phyloP scores from a whole-genome alignment of 2,888 invertebrate genomes.

The Autographa pulchrina region DNA sequence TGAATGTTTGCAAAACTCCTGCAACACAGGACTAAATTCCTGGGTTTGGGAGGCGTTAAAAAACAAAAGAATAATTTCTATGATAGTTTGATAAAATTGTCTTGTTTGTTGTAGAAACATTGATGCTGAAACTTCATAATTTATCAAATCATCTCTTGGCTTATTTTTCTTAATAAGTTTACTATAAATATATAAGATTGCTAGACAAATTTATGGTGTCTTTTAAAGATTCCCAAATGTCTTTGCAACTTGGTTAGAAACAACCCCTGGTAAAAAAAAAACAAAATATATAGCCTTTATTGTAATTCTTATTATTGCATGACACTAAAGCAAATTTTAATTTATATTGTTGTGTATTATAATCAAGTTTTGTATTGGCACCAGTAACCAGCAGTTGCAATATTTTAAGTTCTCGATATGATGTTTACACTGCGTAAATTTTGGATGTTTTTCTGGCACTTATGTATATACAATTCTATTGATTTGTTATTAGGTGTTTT shows the following conservation, averaged over 20 bases:
- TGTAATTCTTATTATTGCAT: neutral
- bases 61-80: neutral
- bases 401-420: neutral
- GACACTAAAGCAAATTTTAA: neutral
- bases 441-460: neutral
- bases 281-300: neutral
- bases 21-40: too few species aligned
- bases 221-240: neutral
- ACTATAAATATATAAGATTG: neutral
- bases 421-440: neutral
- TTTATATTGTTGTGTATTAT: neutral
- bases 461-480: too few species aligned
- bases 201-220: neutral
- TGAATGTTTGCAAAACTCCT: too few species aligned
- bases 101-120: slow-evolving; percentile 5
- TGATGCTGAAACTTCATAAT: neutral
- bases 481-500: too few species aligned
- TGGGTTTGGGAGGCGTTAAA: too few species aligned
- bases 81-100: neutral
- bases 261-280: neutral
- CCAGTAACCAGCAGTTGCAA: neutral
- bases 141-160: neutral
- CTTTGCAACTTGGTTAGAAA: neutral
- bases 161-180: neutral
- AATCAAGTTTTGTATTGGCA: neutral